Evolutionary conservation across 2,797 vertebrate species (phyloP), one percentile per base, ranked within the genome.

Genomic region (Macropus fuliginosus): DNA sequence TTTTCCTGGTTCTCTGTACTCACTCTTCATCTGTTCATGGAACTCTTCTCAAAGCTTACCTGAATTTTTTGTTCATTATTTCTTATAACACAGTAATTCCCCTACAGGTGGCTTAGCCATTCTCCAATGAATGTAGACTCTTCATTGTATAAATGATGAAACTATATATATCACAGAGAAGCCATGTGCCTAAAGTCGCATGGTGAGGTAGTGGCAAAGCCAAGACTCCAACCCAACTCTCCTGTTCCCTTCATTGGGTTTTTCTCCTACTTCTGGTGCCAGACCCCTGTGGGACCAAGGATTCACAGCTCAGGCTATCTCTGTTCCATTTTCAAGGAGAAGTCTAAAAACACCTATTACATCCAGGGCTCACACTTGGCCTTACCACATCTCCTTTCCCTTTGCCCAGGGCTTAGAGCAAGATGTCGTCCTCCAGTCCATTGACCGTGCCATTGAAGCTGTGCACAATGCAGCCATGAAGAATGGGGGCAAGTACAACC

Each of bases 381-480:
- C 56, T 24, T 50, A 91, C 54, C 21, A 40, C 56, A 55, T 97
- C 81, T 59, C 55, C 40, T 50, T 92, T 50, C 21, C 16, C 0
- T 52, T 52, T 52, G 55, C 62, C 59, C 96, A 99, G 99, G 98
- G 99, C 93, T 99, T 99, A 46, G 99, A 99, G 98, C 99, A 99
- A 97, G 99, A 99, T 98, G 99, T 99, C 94, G 99, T 99, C 95
- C 98, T 99, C 55, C 99, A 99, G 98, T 99, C 99, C 11, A 99
- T 99, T 55, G 99, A 99, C 98, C 98, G 99, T 94, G 99, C 99
- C 6, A 99, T 99, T 0, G 99, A 99, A 98, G 99, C 99, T 46
- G 99, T 99, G 97, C 99, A 99, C 98, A 99, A 99, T 2, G 99
- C 99, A 0, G 99, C 99, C 97, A 99, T 99, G 99, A 99, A 99